phyloP scores from a whole-genome alignment of 2,888 invertebrate species.

The Ectropis crepuscularia region DNA sequence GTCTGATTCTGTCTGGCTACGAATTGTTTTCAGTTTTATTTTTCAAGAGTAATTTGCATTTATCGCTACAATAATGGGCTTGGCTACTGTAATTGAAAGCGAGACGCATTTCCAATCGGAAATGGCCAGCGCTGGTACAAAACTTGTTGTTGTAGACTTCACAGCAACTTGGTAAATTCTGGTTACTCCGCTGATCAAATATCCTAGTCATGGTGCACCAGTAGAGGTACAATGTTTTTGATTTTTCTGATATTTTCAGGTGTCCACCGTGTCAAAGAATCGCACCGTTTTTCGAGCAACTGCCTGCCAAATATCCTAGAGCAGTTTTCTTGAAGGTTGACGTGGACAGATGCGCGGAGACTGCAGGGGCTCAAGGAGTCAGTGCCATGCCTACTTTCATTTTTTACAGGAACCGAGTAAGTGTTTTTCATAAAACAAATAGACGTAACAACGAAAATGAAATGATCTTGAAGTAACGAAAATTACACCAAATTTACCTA shows the following conservation, averaged over 20 bases:
- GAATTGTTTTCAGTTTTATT: too few species aligned
- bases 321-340: slow-evolving; percentile 97
- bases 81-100: slow-evolving; percentile 88
- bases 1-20: slow-evolving; percentile 17
- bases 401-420: slow-evolving; percentile 93
- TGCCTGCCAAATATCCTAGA: slow-evolving; percentile 93
- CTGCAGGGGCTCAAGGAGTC: slow-evolving; percentile 94
- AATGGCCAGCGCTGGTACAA: slow-evolving; percentile 92
- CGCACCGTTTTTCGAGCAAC: slow-evolving; percentile 95
- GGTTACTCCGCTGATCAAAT: slow-evolving; percentile 56
- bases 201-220: slow-evolving; percentile 65
- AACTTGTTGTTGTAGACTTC: slow-evolving; percentile 97
- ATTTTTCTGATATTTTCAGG: slow-evolving; percentile 82
- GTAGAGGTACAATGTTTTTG: slow-evolving; percentile 38
- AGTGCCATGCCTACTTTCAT: slow-evolving; percentile 99
- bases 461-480: neutral
- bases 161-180: slow-evolving; percentile 94
- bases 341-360: slow-evolving; percentile 96
- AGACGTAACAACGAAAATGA: neutral
- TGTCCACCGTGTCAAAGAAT: slow-evolving; percentile 98
- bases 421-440: slow-evolving; percentile 23
- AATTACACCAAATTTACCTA: too few species aligned
- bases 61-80: slow-evolving; percentile 72
- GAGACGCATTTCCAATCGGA: slow-evolving; percentile 94
- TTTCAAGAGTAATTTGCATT: slow-evolving; percentile 21